These are phyloP conservation scores for Vanessa atalanta DNA, from an alignment of 1,140 invertebrate species.

Conservation along the genomic window DNA sequence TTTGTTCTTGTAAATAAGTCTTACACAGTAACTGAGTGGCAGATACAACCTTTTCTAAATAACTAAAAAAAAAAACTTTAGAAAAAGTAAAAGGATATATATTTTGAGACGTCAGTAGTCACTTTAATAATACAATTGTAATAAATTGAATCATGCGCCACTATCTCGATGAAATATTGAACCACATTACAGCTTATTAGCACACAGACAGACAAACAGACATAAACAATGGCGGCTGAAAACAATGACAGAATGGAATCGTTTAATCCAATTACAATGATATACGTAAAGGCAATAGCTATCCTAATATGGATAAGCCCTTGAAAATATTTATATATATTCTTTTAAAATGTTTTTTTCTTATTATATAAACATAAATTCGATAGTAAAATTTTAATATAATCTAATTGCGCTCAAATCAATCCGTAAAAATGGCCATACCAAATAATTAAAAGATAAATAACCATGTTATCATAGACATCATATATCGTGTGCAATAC, in stretches of 20 bases:
- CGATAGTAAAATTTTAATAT: too few species aligned
- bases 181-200: constrained; percentile 73
- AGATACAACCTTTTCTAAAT: too few species aligned
- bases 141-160: constrained; percentile 23
- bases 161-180: constrained; percentile 72
- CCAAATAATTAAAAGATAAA: too few species aligned
- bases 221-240: constrained; percentile 66
- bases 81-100: not conserved
- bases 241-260: constrained; percentile 74
- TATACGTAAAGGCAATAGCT: constrained; percentile 47
- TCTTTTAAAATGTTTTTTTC: too few species aligned
- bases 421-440: too few species aligned
- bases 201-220: constrained; percentile 64
- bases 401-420: too few species aligned
- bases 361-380: too few species aligned
- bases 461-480: too few species aligned
- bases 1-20: too few species aligned
- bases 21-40: too few species aligned
- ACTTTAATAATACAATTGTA: constrained; percentile 5
- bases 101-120: not conserved
- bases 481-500: too few species aligned
- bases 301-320: constrained; percentile 51
- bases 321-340: too few species aligned
- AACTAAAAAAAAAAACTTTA: not conserved
- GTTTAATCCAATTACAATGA: constrained; percentile 78